Evolutionary conservation across 2,797 vertebrate genomes (phyloP).

Genomic region (Chiroxiphia lanceolata): DNA sequence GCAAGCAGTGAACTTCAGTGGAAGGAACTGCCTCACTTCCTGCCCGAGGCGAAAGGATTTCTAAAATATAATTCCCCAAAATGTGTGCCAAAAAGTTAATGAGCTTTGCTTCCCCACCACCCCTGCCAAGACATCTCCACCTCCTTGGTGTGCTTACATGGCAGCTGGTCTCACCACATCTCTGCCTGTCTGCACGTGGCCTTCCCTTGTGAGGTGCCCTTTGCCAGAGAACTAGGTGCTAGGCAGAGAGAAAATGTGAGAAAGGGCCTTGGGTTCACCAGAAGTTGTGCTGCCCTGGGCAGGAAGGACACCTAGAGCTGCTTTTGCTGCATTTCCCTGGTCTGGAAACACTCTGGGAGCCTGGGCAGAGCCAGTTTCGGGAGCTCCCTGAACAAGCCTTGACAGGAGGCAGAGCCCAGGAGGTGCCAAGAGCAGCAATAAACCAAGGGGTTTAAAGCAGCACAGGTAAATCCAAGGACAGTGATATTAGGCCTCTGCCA

Average conservation of each 20-base stretch:
- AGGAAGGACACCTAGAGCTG: slow-evolving; percentile 18
- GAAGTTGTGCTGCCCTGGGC: background rate
- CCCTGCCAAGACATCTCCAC: background rate
- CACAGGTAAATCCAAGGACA: background rate
- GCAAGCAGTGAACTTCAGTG: background rate
- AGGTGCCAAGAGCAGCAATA: slow-evolving; percentile 7
- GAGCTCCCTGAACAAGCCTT: background rate
- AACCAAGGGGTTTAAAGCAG: background rate
- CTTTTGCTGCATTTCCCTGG: background rate
- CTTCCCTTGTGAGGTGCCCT: slow-evolving; percentile 4
- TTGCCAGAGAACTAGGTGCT: background rate
- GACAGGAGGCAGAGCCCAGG: background rate
- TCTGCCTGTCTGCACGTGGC: background rate
- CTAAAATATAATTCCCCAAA: slow-evolving; percentile 16
- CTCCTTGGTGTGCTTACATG: background rate
- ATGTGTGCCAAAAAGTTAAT: slow-evolving; percentile 22
- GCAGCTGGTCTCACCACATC: background rate
- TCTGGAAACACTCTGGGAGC: background rate
- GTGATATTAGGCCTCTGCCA: background rate
- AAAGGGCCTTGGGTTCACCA: background rate
- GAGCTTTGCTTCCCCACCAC: slow-evolving; percentile 26
- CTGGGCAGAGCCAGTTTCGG: background rate
- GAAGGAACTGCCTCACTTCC: background rate
- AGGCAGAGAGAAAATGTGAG: background rate
- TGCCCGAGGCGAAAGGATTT: background rate